Evolutionary conservation across 1,140 invertebrate genomes (phyloP).

Genomic region (Onthophagus taurus): DNA sequence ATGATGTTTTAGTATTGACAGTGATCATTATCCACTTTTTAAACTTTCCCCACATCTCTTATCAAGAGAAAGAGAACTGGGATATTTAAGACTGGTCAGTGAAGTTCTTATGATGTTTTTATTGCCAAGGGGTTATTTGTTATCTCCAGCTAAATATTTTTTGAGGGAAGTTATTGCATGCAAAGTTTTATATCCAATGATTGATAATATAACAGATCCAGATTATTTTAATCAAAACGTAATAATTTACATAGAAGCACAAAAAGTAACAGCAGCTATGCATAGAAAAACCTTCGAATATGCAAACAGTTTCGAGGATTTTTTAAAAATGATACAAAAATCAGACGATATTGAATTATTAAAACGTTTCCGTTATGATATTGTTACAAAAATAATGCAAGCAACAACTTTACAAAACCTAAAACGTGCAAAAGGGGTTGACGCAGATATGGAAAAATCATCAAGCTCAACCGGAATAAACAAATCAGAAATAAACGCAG

Average conservation of each 20-base stretch:
- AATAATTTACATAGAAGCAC: constrained; percentile 68
- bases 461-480: constrained; percentile 39
- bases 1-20: constrained; percentile 42
- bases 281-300: constrained; percentile 76
- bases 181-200: constrained; percentile 73
- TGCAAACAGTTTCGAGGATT: constrained; percentile 83
- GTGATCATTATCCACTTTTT: constrained; percentile 56
- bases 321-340: constrained; percentile 74
- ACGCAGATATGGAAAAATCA: constrained; percentile 59
- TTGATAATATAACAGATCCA: constrained; percentile 77
- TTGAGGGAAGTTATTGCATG: constrained; percentile 74
- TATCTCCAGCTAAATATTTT: constrained; percentile 65
- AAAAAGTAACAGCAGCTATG: constrained; percentile 66
- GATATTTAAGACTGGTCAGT: constrained; percentile 71
- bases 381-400: constrained; percentile 88
- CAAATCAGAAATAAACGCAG: constrained; percentile 62
- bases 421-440: constrained; percentile 72
- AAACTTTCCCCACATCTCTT: constrained; percentile 65
- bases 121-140: constrained; percentile 68
- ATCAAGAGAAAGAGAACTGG: constrained; percentile 61
- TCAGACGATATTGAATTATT: constrained; percentile 73
- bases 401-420: constrained; percentile 83
- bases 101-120: constrained; percentile 73
- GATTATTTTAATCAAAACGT: constrained; percentile 87
- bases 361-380: constrained; percentile 75